phyloP scores from a whole-genome alignment of 1,140 invertebrate genomes.

The Psilanteris sp. region DNA sequence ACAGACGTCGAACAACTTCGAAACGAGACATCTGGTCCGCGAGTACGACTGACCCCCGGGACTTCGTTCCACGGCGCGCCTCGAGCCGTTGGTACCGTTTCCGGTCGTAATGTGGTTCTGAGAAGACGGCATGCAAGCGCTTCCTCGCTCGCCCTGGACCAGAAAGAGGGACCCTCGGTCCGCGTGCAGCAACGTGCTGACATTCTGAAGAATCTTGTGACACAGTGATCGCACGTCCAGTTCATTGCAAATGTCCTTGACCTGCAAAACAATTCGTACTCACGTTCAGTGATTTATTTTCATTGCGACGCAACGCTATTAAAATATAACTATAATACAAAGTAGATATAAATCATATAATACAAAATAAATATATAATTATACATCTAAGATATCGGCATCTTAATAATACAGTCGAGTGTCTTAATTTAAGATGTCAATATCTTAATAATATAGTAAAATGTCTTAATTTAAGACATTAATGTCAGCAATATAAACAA shows the following conservation, averaged over 20 bases:
- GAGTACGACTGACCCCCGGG: slow-evolving; percentile 51
- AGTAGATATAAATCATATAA: too few relatives aligned
- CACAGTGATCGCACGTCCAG: slow-evolving; percentile 94
- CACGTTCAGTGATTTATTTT: too few relatives aligned
- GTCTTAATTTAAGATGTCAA: too few relatives aligned
- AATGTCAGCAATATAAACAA: too few relatives aligned
- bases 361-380: too few relatives aligned
- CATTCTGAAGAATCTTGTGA: slow-evolving; percentile 97
- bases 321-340: too few relatives aligned
- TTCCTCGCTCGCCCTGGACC: slow-evolving; percentile 87
- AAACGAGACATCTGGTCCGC: slow-evolving; percentile 86
- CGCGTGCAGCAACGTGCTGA: slow-evolving; percentile 93
- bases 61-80: slow-evolving; percentile 2
- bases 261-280: slow-evolving; percentile 82
- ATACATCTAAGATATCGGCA: too few relatives aligned
- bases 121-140: slow-evolving; percentile 68
- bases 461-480: too few relatives aligned
- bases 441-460: too few relatives aligned
- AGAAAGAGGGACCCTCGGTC: slow-evolving; percentile 96
- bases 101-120: slow-evolving; percentile 55
- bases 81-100: slow-evolving; percentile 18
- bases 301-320: too few relatives aligned
- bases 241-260: slow-evolving; percentile 98
- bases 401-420: too few relatives aligned
- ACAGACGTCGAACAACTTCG: slow-evolving; percentile 96